A percentile compares a stretch with the other conserved stretches of the same genome.
phyloP scores from a whole-genome alignment of 1,140 invertebrate species.

The Lithobius niger region DNA sequence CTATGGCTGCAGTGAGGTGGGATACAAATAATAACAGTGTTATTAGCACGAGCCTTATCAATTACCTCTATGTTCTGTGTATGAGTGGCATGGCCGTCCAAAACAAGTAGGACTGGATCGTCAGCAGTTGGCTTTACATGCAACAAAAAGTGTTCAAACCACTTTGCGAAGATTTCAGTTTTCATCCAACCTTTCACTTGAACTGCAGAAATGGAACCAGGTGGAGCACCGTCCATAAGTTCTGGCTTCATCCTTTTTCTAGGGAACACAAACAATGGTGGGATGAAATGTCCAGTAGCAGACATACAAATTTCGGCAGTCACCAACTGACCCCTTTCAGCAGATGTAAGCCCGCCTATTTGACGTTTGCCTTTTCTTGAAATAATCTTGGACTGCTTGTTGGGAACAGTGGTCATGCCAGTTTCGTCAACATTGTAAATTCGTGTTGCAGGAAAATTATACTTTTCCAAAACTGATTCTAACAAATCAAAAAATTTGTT shows the following conservation, averaged over 20 bases:
- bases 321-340: slow-evolving; percentile 1
- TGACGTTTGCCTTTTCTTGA: slow-evolving; percentile 10
- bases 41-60: slow-evolving; percentile 20
- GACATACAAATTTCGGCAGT: background rate
- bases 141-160: slow-evolving; percentile 33
- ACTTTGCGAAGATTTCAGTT: slow-evolving; percentile 6
- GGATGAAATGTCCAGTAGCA: background rate
- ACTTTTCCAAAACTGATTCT: background rate
- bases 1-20: slow-evolving; percentile 21
- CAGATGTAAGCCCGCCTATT: slow-evolving; percentile 6
- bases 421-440: slow-evolving; percentile 8
- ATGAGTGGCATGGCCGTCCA: slow-evolving; percentile 33
- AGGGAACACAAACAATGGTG: background rate
- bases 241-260: background rate
- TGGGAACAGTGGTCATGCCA: background rate
- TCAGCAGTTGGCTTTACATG: slow-evolving; percentile 23
- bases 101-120: slow-evolving; percentile 27
- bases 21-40: slow-evolving; percentile 18
- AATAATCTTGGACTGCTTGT: slow-evolving; percentile 6
- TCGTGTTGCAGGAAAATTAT: slow-evolving; percentile 4
- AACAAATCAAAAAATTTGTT: slow-evolving; percentile 10
- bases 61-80: slow-evolving; percentile 19
- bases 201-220: slow-evolving; percentile 16
- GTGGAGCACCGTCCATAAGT: background rate
- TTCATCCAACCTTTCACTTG: slow-evolving; percentile 28